Evolutionary conservation across 2,888 invertebrate genomes (phyloP), one percentile per base, ranked within the genome.

Genomic region (Hermodice carunculata): DNA sequence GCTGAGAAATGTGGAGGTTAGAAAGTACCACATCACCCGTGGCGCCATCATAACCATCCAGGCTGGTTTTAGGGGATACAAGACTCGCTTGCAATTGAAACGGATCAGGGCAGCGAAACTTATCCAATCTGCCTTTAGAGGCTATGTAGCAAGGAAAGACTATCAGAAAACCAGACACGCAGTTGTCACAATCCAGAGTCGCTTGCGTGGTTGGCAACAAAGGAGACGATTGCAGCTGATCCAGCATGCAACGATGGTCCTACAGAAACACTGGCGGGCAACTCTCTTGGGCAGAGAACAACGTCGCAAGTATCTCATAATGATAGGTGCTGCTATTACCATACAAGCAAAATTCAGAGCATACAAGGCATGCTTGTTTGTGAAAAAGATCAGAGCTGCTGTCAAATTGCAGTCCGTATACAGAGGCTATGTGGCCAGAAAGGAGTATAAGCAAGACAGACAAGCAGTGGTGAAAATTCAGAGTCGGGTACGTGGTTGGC

Each of bases 391-490:
- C 19, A 19, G 26, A 24, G 40, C 43, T 17, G 51, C 48, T 24
- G n/a, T 29, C 6, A 24, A 17, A 14, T 24, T 66, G 28, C 66
- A 65, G 40, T 19, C 46, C 14, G 8, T 17, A 37, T 46, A n/a
- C 31, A 43, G 61, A 19, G 24, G 61, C 14, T 46, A 19, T 29
- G 2, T 46, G 1, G 34, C 34, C 6, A 54, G 48, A n/a, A 48
- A 26, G 26, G 29, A 29, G 5, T 56, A 40, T 19, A 24, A 3
- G 17, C 32, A n/a, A n/a, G 34, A 26, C 42, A 53, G 28, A n/a
- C n/a, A n/a, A n/a, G 78, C 81, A 24, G 78, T 76, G 6, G 14
- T 64, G 3, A 66, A n/a, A n/a, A n/a, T n/a, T 6, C 19, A 22
- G 26, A 29, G n/a, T n/a, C n/a, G n/a, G n/a, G n/a, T n/a, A n/a